Conservation (phyloP, 2,797 vertebrate species). For the Tympanoctomys barrerae region DNA sequence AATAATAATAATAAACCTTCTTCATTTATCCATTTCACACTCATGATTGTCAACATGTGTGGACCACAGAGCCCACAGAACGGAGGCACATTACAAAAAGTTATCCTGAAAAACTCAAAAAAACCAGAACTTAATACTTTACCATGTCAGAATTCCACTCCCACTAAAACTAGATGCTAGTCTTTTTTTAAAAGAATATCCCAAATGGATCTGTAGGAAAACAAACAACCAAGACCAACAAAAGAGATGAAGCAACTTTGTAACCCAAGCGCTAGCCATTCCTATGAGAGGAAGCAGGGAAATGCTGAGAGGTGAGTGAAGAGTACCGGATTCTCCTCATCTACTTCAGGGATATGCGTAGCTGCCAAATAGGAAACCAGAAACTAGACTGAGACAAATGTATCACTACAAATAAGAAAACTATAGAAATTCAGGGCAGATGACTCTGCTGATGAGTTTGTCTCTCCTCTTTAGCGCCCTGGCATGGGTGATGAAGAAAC, state of each 20-base stretch:
- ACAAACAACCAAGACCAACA: background rate
- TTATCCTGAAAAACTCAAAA: conserved; percentile 13
- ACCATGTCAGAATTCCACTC: conserved; percentile 7
- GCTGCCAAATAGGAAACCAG: background rate
- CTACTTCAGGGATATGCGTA: background rate
- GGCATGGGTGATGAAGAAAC: background rate
- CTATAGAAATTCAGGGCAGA: background rate
- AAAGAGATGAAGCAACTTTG: background rate
- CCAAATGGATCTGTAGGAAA: background rate
- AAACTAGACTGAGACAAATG: conserved; percentile 18
- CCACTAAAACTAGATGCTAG: background rate
- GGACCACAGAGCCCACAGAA: background rate
- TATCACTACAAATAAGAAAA: background rate
- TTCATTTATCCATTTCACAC: background rate
- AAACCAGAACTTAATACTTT: background rate
- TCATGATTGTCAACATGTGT: background rate
- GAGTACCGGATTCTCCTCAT: background rate
- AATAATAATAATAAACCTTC: background rate
- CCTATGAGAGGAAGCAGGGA: background rate
- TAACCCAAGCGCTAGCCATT: background rate
- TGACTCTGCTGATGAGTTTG: background rate
- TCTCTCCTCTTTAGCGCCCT: background rate
- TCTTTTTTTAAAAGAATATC: background rate
- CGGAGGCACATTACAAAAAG: background rate
- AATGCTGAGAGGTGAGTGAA: background rate